Base-by-base conservation (phyloP, 1,140 invertebrate species). In the Zelostemma sp. region DNA sequence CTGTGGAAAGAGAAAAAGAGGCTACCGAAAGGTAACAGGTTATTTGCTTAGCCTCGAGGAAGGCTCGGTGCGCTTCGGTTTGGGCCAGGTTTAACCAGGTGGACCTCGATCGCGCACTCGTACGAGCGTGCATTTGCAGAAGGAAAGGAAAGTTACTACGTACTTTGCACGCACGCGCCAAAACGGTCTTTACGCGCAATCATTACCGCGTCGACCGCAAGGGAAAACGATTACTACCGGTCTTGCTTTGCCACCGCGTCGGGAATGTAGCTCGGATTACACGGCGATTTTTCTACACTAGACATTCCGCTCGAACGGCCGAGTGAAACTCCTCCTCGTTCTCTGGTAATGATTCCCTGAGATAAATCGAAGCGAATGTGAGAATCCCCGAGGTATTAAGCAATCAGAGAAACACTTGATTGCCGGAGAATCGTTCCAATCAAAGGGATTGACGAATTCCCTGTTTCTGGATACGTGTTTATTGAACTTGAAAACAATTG, bases 241-340 rank as follows among this genome's bases (percentile, higher is more conserved):
- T 55, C 28, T 55, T 55, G 31, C 51, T 54, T 48, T 28, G 50
- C 28, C 11, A 21, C 17, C 43, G 45, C 43, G 18, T 25, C 19
- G 15, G 41, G 14, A 38, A 62, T 62, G 40, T 48, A 8, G 12
- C 28, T 14, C 18, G 46, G 43, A 62, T 54, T 62, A 54, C 43
- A 54, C 51, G 43, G 50, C 51, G 45, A 47, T 62, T 62, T 62
- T 54, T 46, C 48, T 41, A 50, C 45, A 35, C 43, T 61, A 17
- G 59, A n/a, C 45, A 46, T 53, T 61, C 28, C 58, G 43, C 31
- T 18, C 41, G 31, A 53, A 40, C 19, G 31, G 18, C 51, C 1
- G 19, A 28, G 51, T 17, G 31, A 28, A n/a, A n/a, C n/a, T n/a
- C 21, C 35, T 38, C 21, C 49, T 21, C 60, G 43, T 25, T 58